A percentile compares a stretch with the other conserved stretches of the same genome.
These are phyloP conservation scores for Myotis pilosus DNA, from an alignment of 2,797 vertebrate genomes.

Conservation along the genomic window DNA sequence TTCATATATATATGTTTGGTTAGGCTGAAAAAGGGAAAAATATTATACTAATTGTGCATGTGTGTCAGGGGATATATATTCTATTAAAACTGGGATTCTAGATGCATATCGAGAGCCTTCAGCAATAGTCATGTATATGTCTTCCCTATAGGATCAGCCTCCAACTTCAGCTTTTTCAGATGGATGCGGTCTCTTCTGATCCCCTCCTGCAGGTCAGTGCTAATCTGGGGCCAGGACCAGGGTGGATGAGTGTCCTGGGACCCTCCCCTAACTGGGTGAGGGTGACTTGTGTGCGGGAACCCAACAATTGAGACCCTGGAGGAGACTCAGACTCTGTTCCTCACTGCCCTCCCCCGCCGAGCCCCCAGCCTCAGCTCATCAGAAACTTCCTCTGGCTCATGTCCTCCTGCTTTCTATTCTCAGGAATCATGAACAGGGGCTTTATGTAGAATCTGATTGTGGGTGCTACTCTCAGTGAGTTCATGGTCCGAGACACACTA, in stretches of 20 bases:
- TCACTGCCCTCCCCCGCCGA: neutral
- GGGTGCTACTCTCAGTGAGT: neutral
- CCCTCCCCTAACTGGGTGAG: neutral
- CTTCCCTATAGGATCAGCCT: conserved; percentile 88
- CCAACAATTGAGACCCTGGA: neutral
- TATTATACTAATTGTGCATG: conserved; percentile 47
- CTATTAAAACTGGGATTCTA: neutral
- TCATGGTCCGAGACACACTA: neutral
- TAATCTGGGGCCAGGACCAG: neutral
- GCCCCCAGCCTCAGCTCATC: neutral
- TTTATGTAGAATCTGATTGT: neutral
- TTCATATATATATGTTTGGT: neutral
- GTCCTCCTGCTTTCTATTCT: neutral
- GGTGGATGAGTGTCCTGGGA: neutral
- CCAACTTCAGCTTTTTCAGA: conserved; percentile 92
- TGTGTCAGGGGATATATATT: conserved; percentile 21
- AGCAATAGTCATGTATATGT: neutral
- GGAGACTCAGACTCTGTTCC: neutral
- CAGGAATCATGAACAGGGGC: neutral
- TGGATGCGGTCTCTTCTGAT: conserved; percentile 89
- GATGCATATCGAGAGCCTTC: neutral
- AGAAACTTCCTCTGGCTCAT: neutral
- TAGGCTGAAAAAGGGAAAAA: conserved; percentile 46
- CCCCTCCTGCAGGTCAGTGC: conserved; percentile 89
- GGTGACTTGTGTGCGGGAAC: neutral